Evolutionary conservation across 1,140 invertebrate species (phyloP).

Genomic region (Cydia splendana): DNA sequence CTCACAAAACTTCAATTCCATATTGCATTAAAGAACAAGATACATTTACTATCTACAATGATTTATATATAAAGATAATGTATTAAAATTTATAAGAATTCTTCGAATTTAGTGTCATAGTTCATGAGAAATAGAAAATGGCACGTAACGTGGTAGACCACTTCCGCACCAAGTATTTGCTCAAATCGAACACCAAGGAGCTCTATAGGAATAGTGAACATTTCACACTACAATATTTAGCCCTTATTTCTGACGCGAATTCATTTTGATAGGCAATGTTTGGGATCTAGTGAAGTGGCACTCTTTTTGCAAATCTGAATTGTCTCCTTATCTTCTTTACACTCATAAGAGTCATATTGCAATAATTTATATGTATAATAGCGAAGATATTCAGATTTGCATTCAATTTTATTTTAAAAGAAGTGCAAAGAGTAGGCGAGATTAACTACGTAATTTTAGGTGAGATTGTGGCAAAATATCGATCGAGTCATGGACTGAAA

Average conservation of each 20-base stretch:
- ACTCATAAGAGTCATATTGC: slow-evolving; percentile 15
- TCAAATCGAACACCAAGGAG: slow-evolving; percentile 28
- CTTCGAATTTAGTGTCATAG: slow-evolving; percentile 22
- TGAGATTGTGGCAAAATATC: slow-evolving; percentile 48
- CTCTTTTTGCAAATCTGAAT: slow-evolving; percentile 1
- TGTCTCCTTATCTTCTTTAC: neutral
- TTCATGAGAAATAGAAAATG: slow-evolving; percentile 30
- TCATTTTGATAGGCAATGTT: slow-evolving; percentile 8
- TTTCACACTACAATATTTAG: neutral
- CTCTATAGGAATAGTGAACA: slow-evolving; percentile 25
- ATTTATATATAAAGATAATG: slow-evolving; percentile 19
- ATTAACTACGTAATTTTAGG: slow-evolving; percentile 31
- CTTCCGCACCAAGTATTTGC: slow-evolving; percentile 29
- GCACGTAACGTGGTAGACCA: slow-evolving; percentile 28
- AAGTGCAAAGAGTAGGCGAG: slow-evolving; percentile 17
- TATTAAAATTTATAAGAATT: slow-evolving; percentile 30
- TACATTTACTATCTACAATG: slow-evolving; percentile 14
- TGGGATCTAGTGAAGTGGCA: slow-evolving; percentile 8
- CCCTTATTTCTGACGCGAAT: slow-evolving; percentile 3
- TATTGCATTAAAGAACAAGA: slow-evolving; percentile 30
- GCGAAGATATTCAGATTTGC: slow-evolving; percentile 28
- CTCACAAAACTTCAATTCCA: slow-evolving; percentile 1
- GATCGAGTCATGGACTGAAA: slow-evolving; percentile 63
- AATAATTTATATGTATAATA: slow-evolving; percentile 24
- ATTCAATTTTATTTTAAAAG: neutral